phyloP scores from a whole-genome alignment of 2,888 invertebrate species.

The Ornithoptera priamus region DNA sequence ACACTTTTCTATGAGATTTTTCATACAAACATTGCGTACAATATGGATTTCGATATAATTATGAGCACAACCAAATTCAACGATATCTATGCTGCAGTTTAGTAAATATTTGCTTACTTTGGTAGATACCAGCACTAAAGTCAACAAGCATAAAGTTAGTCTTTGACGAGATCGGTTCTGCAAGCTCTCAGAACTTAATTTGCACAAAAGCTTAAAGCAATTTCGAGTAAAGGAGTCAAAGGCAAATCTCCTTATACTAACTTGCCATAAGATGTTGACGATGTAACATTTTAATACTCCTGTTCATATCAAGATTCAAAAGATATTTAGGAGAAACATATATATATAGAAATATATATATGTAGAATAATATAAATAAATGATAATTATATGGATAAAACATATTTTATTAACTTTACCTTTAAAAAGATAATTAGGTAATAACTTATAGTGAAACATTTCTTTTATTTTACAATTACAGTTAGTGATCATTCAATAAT shows the following conservation, averaged over 20 bases:
- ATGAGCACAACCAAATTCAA: background rate
- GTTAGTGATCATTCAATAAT: no score
- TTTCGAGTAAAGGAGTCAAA: background rate
- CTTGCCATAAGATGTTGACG: no score
- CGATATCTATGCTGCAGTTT: background rate
- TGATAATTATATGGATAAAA: no score
- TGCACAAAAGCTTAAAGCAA: conserved; percentile 1
- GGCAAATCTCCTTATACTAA: background rate
- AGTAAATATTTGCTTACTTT: background rate
- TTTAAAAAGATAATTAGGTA: no score
- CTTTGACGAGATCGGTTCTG: conserved; percentile 8
- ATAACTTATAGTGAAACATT: no score
- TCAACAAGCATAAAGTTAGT: background rate
- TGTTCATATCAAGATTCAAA: no score
- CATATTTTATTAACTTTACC: no score
- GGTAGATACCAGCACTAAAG: background rate
- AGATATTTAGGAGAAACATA: no score
- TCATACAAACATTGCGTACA: background rate
- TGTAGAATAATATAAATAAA: no score
- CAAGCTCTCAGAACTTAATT: conserved; percentile 7
- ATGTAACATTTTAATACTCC: no score
- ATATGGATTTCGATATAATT: background rate
- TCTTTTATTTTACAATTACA: no score
- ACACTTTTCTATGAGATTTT: background rate
- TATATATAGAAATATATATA: no score